These are phyloP conservation scores for Pinna nobilis DNA, from an alignment of 1,140 invertebrate species.

Conservation along the genomic window DNA sequence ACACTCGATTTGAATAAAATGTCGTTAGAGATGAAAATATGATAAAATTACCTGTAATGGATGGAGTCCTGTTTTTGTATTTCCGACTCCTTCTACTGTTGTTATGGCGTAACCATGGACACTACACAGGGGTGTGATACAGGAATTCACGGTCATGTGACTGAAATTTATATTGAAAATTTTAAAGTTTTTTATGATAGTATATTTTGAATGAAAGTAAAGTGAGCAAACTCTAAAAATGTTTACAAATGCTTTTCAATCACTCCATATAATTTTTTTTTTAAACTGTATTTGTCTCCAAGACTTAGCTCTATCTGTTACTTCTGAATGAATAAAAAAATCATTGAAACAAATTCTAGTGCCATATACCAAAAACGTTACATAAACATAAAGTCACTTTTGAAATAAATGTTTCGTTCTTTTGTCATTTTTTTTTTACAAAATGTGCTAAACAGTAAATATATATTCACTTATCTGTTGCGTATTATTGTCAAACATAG, in stretches of 20 bases:
- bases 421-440: too few relatives aligned
- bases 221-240: not conserved
- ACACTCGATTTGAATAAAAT: not conserved
- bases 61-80: conserved; percentile 75
- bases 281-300: too few relatives aligned
- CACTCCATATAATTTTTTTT: too few relatives aligned
- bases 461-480: not conserved
- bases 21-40: not conserved
- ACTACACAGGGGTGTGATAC: conserved; percentile 82
- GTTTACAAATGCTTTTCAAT: not conserved
- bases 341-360: too few relatives aligned
- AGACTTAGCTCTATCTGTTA: too few relatives aligned
- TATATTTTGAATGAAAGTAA: conserved; percentile 11
- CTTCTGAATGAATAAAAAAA: too few relatives aligned
- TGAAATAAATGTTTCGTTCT: too few relatives aligned
- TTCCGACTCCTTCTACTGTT: conserved; percentile 87
- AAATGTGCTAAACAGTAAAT: too few relatives aligned
- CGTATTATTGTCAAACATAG: not conserved
- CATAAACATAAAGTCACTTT: too few relatives aligned
- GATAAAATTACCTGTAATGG: conserved; percentile 60
- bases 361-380: too few relatives aligned
- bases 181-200: too few relatives aligned
- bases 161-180: too few relatives aligned
- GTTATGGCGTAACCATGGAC: conserved; percentile 85
- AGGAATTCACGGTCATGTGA: conserved; percentile 88